phyloP scores from a whole-genome alignment of 1,140 invertebrate genomes.

The Drosophila bipectinata region DNA sequence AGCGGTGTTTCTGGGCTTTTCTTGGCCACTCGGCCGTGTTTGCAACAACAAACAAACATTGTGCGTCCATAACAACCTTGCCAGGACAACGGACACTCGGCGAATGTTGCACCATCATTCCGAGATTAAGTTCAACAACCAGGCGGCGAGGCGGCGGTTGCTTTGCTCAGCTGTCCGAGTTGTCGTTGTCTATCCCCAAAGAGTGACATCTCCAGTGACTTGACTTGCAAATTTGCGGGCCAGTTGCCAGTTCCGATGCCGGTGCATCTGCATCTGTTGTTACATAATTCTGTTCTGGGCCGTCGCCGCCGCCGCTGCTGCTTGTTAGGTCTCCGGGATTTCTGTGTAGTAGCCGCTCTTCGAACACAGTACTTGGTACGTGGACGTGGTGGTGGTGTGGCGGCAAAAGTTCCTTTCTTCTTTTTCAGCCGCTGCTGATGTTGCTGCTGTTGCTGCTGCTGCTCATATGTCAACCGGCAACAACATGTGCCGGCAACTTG shows the following conservation, averaged over 20 bases:
- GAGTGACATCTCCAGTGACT: conserved; percentile 73
- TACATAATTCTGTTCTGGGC: conserved; percentile 77
- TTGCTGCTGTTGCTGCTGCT: conserved; percentile 28
- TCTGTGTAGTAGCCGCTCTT: conserved; percentile 74
- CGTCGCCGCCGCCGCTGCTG: conserved; percentile 48
- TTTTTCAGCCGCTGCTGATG: conserved; percentile 51
- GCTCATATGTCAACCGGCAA: conserved; percentile 82
- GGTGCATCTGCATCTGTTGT: conserved; percentile 45
- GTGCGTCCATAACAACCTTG: conserved; percentile 79
- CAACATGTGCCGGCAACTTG: conserved; percentile 44
- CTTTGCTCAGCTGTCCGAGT: conserved; percentile 76
- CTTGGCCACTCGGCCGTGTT: conserved; percentile 36
- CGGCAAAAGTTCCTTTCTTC: conserved; percentile 78
- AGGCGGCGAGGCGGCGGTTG: conserved; percentile 47
- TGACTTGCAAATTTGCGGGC: conserved; percentile 78
- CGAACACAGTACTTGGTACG: conserved; percentile 11
- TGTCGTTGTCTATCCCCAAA: conserved; percentile 75
- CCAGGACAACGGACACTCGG: conserved; percentile 73
- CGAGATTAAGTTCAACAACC: conserved; percentile 72
- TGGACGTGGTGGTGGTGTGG: conserved; percentile 74
- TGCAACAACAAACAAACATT: conserved; percentile 63
- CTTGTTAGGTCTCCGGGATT: conserved; percentile 66
- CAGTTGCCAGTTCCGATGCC: conserved; percentile 16
- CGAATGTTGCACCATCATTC: conserved; percentile 77
- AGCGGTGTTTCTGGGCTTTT: conserved; percentile 6